Evolutionary conservation across 2,888 invertebrate species (phyloP), one percentile per base, ranked within the genome.

Genomic region (Meloe dianella): DNA sequence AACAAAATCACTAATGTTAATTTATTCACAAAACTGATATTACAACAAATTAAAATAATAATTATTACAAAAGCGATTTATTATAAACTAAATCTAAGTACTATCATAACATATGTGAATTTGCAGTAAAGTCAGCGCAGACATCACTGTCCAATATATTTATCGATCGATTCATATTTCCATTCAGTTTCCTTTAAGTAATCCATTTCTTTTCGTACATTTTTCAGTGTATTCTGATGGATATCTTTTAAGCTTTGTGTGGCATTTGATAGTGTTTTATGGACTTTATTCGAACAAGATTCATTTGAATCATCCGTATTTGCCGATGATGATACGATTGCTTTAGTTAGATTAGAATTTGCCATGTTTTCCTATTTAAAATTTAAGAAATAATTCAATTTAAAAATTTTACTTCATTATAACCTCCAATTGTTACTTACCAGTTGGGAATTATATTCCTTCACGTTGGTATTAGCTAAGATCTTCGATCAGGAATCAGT

Each of bases 121-220:
- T 20, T n/a, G n/a, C n/a, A 5, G 24, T 5, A 7, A 51, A 51
- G 8, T 56, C 5, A 20, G 12, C 10, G 22, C 20, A 10, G 12
- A 57, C 4, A 29, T 61, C 51, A 71, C 77, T 89, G 89, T 24
- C 88, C 87, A 80, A 89, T 87, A 66, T 87, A 90, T 82, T 89
- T 91, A 71, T 92, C 92, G 74, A 89, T 86, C 51, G 88, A 84
- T 61, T 91, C 90, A 84, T 91, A 93, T 82, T 91, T 90, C 94
- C 94, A 94, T 78, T 92, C 91, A 0, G 93, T 93, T 63, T 89
- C 88, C 79, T 91, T 92, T n/a, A 94, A 84, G 79, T 90, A 90
- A 73, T 92, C 92, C 64, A 93, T 83, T 83, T 93, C 92, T 81
- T 91, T 92, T 66, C 93, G 85, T 47, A 94, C 82, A 41, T 86